Evolutionary conservation across 2,113 vertebrate genomes (phyloP).

Genomic region (Ptilorrhoa leucosticta): DNA sequence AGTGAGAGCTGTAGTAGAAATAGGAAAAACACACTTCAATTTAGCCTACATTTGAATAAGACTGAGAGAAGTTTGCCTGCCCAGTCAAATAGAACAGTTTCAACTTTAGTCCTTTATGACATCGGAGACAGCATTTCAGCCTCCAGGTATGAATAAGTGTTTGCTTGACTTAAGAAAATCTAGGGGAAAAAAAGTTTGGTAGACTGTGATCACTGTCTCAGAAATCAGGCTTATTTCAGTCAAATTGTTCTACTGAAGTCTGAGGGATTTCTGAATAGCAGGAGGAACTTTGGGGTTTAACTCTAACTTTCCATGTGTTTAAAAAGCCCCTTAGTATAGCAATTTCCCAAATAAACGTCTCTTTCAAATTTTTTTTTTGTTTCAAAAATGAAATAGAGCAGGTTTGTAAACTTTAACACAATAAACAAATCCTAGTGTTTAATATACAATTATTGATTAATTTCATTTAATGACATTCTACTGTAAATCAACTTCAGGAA

Average conservation of each 20-base stretch:
- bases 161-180: not conserved
- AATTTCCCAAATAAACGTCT: not conserved
- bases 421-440: not conserved
- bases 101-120: not conserved
- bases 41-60: not conserved
- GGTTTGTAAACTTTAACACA: constrained; percentile 18
- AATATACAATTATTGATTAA: constrained; percentile 41
- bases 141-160: not conserved
- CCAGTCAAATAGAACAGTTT: not conserved
- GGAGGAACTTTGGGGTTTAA: not conserved
- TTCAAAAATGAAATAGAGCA: not conserved
- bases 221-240: not conserved
- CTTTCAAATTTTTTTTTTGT: not conserved
- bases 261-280: not conserved
- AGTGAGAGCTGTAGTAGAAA: not conserved
- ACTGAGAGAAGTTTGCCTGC: not conserved
- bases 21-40: not conserved
- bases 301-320: not conserved
- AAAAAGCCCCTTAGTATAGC: not conserved
- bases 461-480: constrained; percentile 15
- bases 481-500: constrained; percentile 43
- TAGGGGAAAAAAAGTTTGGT: not conserved
- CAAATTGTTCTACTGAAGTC: not conserved
- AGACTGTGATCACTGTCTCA: not conserved
- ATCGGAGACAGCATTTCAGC: not conserved